Base-by-base conservation (phyloP, 2,113 vertebrate species). In the Sardina pilchardus region DNA sequence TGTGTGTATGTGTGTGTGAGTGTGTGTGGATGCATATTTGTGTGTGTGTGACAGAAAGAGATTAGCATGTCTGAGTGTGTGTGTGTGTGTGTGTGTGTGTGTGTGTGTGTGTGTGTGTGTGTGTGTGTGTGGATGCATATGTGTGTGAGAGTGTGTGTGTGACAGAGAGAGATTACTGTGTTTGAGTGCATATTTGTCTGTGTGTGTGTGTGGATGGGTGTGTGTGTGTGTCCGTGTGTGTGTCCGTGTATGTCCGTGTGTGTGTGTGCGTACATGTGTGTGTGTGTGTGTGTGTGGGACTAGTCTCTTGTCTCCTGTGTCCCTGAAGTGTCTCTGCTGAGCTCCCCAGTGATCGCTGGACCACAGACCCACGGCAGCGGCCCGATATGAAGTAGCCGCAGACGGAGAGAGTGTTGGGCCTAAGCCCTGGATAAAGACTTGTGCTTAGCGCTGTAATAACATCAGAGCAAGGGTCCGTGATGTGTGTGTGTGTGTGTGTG, bases 391-490 rank as follows among this genome's bases (percentile, higher is more conserved):
- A 84, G 44, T 42, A 84, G 88, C 8, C 84, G 84, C 82, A 85
- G 82, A 87, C 82, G 39, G 39, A 82, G 63, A 48, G 80, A 59
- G 44, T 19, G 56, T 81, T 4, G 24, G 82, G 53, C 71, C 82
- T 82, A 80, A 88, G 84, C 63, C 39, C 17, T 39, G 75, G 75
- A 88, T 88, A 87, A 83, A 84, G 53, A 86, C 44, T 82, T 80
- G 78, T 86, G 39, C 83, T 86, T 48, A 86, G 81, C 44, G 45
- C 82, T 82, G 83, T 63, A 81, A 81, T 85, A 84, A 80, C 81
- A 83, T 59, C 75, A 53, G 45, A 82, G 63, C 82, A 82, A 82
- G 14, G 3, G 24, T 24, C 56, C 56, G 6, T 8, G 45, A 14
- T 47, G 45, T n/a, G n/a, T n/a, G n/a, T n/a, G n/a, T n/a, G n/a